These are phyloP conservation scores for Parambassis ranga DNA, from an alignment of 2,797 vertebrate genomes.

Conservation along the genomic window DNA sequence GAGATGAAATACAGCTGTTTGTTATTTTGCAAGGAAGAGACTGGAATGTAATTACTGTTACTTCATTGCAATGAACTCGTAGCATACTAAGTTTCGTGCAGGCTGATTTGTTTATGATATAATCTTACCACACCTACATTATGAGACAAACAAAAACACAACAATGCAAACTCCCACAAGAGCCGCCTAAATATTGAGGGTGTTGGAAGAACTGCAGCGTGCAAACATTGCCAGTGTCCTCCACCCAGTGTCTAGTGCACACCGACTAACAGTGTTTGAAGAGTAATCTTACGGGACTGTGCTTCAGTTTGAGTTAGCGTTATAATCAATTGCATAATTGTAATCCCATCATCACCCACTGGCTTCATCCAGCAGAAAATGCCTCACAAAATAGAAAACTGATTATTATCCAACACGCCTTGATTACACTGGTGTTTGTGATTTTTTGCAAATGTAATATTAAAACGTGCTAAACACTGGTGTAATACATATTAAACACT, in stretches of 20 bases:
- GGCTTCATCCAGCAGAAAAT: neutral
- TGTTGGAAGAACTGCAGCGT: neutral
- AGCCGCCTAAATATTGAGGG: neutral
- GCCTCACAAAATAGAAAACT: neutral
- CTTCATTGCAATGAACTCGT: neutral
- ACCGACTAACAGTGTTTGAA: neutral
- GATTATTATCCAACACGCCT: constrained; percentile 8
- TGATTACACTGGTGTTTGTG: constrained; percentile 13
- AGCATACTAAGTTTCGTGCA: too few species aligned
- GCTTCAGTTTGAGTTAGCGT: neutral
- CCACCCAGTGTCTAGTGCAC: neutral
- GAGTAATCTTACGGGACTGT: neutral
- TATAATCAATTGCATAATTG: too few species aligned
- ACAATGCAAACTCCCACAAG: neutral
- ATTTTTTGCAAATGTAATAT: constrained; percentile 15
- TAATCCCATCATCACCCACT: neutral
- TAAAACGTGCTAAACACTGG: too few species aligned
- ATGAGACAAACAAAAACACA: neutral
- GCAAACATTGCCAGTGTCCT: neutral
- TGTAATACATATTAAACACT: too few species aligned
- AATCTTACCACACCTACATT: neutral
- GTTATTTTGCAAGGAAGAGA: constrained; percentile 2
- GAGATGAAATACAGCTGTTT: neutral
- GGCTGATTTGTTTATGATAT: neutral
- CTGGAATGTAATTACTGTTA: neutral